These are phyloP conservation scores for Spinus pinus DNA, from an alignment of 2,797 vertebrate species.

Conservation along the genomic window DNA sequence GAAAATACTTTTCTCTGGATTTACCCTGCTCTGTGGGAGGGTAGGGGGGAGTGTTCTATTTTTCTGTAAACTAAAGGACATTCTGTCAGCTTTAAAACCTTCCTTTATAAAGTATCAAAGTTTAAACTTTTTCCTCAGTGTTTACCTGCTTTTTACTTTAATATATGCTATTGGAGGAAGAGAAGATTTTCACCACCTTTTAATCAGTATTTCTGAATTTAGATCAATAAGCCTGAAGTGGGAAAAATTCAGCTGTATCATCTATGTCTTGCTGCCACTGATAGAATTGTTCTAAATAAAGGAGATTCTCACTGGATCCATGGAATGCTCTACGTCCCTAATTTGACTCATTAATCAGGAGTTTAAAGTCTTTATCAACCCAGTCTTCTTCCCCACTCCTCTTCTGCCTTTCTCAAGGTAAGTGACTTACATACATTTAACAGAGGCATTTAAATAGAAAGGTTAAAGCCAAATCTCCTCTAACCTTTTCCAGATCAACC, in stretches of 20 bases:
- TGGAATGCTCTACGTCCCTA: neutral
- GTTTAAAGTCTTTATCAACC: neutral
- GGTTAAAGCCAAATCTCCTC: neutral
- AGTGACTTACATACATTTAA: neutral
- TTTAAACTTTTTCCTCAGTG: neutral
- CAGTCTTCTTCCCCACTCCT: neutral
- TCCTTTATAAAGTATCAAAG: neutral
- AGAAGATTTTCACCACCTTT: neutral
- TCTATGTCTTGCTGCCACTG: neutral
- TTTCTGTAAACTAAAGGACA: neutral
- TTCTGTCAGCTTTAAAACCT: neutral
- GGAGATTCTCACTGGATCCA: neutral
- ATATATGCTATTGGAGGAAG: neutral
- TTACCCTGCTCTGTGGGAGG: accelerated
- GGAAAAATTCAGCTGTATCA: neutral
- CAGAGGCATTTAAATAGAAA: neutral
- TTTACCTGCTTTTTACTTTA: neutral
- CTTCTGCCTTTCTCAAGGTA: neutral
- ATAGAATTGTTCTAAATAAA: neutral
- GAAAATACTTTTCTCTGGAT: neutral
- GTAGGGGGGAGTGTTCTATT: neutral
- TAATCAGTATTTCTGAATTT: neutral
- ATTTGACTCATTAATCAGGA: neutral
- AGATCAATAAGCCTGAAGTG: neutral
- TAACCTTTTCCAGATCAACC: neutral